Conservation (phyloP, 2,113 vertebrate species). For the Okapia johnstoni region DNA sequence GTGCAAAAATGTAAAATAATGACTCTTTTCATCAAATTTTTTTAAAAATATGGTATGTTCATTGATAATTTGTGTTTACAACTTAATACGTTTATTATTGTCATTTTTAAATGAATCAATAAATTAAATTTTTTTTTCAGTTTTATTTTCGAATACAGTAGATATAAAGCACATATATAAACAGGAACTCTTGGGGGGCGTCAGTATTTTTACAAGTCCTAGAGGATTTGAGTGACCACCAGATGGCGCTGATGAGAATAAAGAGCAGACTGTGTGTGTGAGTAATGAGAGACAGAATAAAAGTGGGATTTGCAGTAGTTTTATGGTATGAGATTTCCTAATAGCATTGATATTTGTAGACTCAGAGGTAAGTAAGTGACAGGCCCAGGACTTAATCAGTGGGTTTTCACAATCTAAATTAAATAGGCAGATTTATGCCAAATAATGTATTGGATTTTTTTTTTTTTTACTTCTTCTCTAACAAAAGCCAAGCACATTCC, state of each 20-base stretch:
- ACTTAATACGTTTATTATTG: background rate
- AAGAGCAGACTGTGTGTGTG: background rate
- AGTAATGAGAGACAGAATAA: background rate
- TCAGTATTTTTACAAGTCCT: background rate
- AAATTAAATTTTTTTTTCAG: background rate
- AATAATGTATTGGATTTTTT: background rate
- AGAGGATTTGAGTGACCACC: slow-evolving; percentile 36
- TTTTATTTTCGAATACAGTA: background rate
- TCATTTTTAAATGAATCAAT: background rate
- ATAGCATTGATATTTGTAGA: background rate
- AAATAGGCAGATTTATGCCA: slow-evolving; percentile 27
- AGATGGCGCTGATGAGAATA: slow-evolving; percentile 57
- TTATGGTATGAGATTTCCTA: background rate
- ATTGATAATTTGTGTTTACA: background rate
- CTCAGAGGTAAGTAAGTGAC: background rate
- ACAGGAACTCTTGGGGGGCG: background rate
- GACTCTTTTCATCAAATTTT: background rate
- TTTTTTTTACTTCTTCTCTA: background rate
- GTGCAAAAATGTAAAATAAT: background rate
- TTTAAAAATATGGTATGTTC: background rate
- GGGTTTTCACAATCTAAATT: slow-evolving; percentile 23
- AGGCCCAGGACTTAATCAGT: background rate
- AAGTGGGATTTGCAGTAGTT: background rate
- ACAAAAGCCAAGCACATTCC: slow-evolving; percentile 31
- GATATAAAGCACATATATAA: background rate